Percentiles rank a stretch among this genome's conserved stretches.
Conservation (phyloP, 2,113 vertebrate species). For the Noturus placidus region DNA sequence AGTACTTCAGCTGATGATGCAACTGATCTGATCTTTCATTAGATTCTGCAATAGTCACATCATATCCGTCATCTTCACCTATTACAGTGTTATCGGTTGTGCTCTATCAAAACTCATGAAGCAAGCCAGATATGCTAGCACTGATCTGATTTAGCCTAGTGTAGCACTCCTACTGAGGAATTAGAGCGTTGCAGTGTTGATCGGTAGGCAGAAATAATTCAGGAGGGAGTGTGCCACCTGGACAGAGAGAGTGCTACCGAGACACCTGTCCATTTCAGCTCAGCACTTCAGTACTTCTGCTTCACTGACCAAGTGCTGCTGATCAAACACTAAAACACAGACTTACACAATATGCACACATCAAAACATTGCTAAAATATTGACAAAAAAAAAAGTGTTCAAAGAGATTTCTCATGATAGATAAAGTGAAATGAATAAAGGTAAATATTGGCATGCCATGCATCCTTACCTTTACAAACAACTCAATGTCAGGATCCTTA, state of each 20-base stretch:
- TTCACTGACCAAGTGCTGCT: slow-evolving; percentile 14
- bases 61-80: background rate
- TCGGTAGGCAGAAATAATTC: slow-evolving; percentile 49
- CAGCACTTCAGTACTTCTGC: slow-evolving; percentile 16
- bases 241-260: slow-evolving; percentile 28
- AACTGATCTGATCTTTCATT: background rate
- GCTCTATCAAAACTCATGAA: slow-evolving; percentile 9
- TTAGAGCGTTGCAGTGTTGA: slow-evolving; percentile 46
- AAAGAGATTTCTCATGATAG: background rate
- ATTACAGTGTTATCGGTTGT: background rate
- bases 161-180: slow-evolving; percentile 36
- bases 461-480: slow-evolving; percentile 86
- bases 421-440: background rate
- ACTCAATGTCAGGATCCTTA: slow-evolving; percentile 85
- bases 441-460: background rate
- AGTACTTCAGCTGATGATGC: background rate
- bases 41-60: background rate
- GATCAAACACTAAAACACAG: background rate
- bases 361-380: background rate
- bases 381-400: too few species aligned
- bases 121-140: slow-evolving; percentile 8
- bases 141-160: slow-evolving; percentile 34
- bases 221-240: slow-evolving; percentile 36
- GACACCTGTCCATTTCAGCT: slow-evolving; percentile 26
- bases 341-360: background rate